These are phyloP conservation scores for Syrmaticus mikado DNA, from an alignment of 2,113 vertebrate genomes.

Conservation along the genomic window DNA sequence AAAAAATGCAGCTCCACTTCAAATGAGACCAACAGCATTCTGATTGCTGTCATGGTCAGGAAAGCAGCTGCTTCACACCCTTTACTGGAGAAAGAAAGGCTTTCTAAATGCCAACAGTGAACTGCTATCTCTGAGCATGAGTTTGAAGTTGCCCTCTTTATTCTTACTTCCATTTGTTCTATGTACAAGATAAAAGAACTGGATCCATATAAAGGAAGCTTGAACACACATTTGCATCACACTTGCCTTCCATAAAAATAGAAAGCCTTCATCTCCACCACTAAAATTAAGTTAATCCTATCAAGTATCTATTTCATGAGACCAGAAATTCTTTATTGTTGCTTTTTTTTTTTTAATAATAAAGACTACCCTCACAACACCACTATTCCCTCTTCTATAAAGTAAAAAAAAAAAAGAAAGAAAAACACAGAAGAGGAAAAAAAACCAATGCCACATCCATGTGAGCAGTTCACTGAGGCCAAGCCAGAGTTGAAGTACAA, in stretches of 20 bases:
- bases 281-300: neutral
- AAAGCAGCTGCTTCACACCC: neutral
- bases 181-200: neutral
- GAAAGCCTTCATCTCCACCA: neutral
- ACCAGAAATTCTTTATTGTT: neutral
- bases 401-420: accelerated
- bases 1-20: neutral
- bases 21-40: neutral
- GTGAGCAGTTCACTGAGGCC: neutral
- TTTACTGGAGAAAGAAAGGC: accelerated
- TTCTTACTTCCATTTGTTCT: neutral
- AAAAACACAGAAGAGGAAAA: too few species aligned
- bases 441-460: too few species aligned
- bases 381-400: neutral
- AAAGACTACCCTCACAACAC: neutral
- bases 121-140: neutral
- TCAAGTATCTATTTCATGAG: neutral
- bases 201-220: accelerated
- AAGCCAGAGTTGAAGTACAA: neutral
- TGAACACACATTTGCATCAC: neutral
- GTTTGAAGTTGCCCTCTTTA: neutral
- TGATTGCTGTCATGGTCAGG: accelerated
- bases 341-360: neutral
- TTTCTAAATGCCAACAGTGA: neutral
- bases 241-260: neutral